Percentiles rank a stretch among this genome's conserved stretches.
Evolutionary conservation across 1,140 invertebrate genomes (phyloP).

Genomic region (Drosophila azteca): DNA sequence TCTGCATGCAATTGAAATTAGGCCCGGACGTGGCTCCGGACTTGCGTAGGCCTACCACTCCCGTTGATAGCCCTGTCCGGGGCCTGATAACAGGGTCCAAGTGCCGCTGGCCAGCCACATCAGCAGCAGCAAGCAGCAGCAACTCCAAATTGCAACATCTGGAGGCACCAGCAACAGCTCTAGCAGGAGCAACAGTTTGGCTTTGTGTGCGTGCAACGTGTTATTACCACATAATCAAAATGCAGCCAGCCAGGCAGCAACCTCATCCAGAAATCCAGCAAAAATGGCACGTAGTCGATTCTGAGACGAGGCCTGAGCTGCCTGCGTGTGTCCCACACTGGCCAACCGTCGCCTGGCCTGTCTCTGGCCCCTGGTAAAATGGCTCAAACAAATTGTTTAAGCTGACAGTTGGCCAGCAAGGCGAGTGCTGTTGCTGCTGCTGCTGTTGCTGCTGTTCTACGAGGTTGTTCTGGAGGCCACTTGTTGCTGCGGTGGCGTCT

Average conservation of each 20-base stretch:
- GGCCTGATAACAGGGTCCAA: conserved; percentile 66
- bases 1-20: conserved; percentile 72
- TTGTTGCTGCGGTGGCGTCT: conserved; percentile 40
- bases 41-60: conserved; percentile 49
- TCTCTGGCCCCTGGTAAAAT: conserved; percentile 49
- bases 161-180: conserved; percentile 25
- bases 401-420: conserved; percentile 68
- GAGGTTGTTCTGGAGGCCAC: too few species aligned
- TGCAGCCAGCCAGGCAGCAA: conserved; percentile 47
- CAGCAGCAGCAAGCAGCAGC: conserved; percentile 14
- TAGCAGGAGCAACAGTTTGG: conserved; percentile 17
- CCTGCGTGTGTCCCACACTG: conserved; percentile 61
- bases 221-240: conserved; percentile 82
- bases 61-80: conserved; percentile 20
- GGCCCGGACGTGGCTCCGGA: conserved; percentile 27
- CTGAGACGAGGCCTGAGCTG: conserved; percentile 15
- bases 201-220: conserved; percentile 73
- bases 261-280: conserved; percentile 15
- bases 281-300: conserved; percentile 59
- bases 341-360: not conserved
- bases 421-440: conserved; percentile 30
- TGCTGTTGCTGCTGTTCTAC: conserved; percentile 18
- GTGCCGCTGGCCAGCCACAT: conserved; percentile 25
- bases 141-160: conserved; percentile 57
- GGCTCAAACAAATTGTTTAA: conserved; percentile 81